Conservation (phyloP, 2,888 invertebrate genomes). For the Apoda limacodes region DNA sequence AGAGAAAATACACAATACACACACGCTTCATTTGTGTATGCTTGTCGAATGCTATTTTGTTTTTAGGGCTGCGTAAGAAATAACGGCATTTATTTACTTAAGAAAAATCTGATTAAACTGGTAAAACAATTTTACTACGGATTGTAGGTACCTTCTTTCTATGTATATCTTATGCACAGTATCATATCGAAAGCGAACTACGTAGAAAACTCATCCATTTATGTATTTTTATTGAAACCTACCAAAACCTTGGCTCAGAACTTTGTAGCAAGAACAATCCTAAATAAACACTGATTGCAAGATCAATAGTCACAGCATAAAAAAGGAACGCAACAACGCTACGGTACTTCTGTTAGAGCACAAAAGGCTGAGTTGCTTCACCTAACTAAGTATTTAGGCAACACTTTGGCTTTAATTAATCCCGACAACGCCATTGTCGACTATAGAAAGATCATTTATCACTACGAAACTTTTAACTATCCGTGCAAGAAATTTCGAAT, state of each 20-base stretch:
- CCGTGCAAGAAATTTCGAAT: slow-evolving; percentile 41
- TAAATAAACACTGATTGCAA: slow-evolving; percentile 7
- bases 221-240: too few relatives aligned
- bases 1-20: slow-evolving; percentile 25
- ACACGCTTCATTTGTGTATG: slow-evolving; percentile 27
- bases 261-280: not conserved
- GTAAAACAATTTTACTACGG: too few relatives aligned
- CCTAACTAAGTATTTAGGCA: slow-evolving; percentile 63
- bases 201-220: too few relatives aligned
- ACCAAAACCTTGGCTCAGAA: slow-evolving; percentile 4
- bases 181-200: too few relatives aligned
- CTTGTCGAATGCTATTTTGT: slow-evolving; percentile 25
- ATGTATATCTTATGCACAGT: too few relatives aligned
- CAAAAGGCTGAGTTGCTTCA: slow-evolving; percentile 45
- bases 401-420: slow-evolving; percentile 61
- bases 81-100: too few relatives aligned
- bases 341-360: slow-evolving; percentile 17
- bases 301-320: slow-evolving; percentile 9
- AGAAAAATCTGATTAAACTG: too few relatives aligned
- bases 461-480: slow-evolving; percentile 42
- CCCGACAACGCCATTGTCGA: slow-evolving; percentile 54
- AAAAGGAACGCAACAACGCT: slow-evolving; percentile 17
- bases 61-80: too few relatives aligned
- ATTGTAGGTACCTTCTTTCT: too few relatives aligned
- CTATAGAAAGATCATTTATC: slow-evolving; percentile 56